Conservation (phyloP, 2,113 vertebrate species). For the Eidolon helvum region DNA sequence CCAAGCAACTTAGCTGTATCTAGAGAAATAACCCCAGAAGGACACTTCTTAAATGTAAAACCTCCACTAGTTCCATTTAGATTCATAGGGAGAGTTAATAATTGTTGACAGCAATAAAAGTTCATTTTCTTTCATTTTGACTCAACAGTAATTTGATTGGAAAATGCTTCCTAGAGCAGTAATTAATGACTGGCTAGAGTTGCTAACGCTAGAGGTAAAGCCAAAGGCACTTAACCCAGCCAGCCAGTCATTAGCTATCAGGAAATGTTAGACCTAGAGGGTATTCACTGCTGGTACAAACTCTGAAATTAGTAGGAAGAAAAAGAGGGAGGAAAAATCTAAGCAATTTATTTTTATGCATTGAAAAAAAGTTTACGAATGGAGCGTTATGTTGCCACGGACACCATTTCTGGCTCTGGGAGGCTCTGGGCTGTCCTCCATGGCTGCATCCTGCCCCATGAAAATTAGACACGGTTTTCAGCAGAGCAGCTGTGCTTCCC, state of each 20-base stretch:
- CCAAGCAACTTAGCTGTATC: neutral
- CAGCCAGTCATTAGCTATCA: slow-evolving; percentile 29
- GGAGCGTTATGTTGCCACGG: neutral
- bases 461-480: neutral
- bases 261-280: neutral
- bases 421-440: neutral
- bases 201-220: neutral
- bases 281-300: neutral
- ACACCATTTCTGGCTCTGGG: neutral
- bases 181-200: slow-evolving; percentile 28
- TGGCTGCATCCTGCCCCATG: neutral
- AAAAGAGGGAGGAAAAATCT: neutral
- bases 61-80: neutral
- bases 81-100: neutral
- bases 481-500: slow-evolving; percentile 5
- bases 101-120: neutral
- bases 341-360: slow-evolving; percentile 33
- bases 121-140: slow-evolving; percentile 66
- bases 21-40: neutral
- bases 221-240: slow-evolving; percentile 10
- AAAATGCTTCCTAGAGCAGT: slow-evolving; percentile 45
- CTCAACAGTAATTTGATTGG: slow-evolving; percentile 64
- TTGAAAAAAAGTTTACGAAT: slow-evolving; percentile 30
- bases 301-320: slow-evolving; percentile 21
- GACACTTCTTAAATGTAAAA: neutral